Base-by-base conservation (phyloP, 1,140 invertebrate genomes). In the Heliconius hewitsoni region DNA sequence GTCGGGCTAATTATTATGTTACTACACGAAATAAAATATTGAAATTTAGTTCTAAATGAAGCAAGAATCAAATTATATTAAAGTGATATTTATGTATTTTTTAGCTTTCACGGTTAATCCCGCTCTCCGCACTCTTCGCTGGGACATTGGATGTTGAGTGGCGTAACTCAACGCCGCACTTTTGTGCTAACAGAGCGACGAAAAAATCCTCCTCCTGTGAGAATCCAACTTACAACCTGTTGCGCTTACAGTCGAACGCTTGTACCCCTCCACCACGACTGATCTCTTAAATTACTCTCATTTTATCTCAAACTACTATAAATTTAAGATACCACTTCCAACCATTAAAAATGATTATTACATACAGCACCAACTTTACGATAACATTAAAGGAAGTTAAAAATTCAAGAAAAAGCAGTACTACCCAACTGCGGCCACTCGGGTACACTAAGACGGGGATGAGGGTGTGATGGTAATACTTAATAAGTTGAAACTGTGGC, bases 391-490 rank as follows among this genome's bases (percentile, higher is more conserved):
- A 82, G 71, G n/a, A 30, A 78, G 74, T 90, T 90, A 89, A 89
- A 90, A 87, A 90, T 90, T 90, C 85, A 90, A 84, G 82, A 87
- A 84, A 87, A 86, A 81, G 81, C 80, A 74, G 50, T 73, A 72
- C 60, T 50, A 72, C 81, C 79, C 81, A 84, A 88, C 89, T 86
- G 84, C 76, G 82, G 76, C 79, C 80, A 84, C 79, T 82, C 77
- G 73, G 82, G 83, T 75, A 83, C 82, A 87, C 86, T 86, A 88
- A 83, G 81, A 74, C 77, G 71, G 75, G 75, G 52, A 74, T 76
- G 73, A 76, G 80, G 81, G 80, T 86, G 82, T 86, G 84, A 89
- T 85, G 84, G 82, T 82, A 85, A 86, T 85, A 83, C 82, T 80
- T 84, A 83, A 79, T 80, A 79, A 77, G 60, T 80, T 80, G 80